phyloP scores from a whole-genome alignment of 2,888 invertebrate genomes.

The Drosophila colorata region DNA sequence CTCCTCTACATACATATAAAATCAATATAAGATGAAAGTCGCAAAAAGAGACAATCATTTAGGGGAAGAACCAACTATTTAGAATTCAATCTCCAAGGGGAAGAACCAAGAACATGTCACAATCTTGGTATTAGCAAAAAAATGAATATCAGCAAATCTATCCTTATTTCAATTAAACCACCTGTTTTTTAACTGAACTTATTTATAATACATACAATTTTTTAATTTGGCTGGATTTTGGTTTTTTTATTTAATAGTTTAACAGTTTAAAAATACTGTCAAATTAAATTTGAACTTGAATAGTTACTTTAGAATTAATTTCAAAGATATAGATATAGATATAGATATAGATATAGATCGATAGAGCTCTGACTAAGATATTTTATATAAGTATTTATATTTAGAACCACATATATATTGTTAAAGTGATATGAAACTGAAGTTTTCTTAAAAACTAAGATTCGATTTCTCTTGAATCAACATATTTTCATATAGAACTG shows the following conservation, averaged over 20 bases:
- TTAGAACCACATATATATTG: no score
- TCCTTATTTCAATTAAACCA: neutral
- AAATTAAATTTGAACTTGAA: no score
- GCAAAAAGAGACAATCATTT: neutral
- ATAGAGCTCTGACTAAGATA: no score
- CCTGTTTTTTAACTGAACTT: no score
- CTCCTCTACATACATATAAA: neutral
- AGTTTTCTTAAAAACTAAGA: neutral
- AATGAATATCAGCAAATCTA: neutral
- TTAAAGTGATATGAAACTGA: neutral
- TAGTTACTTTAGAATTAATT: neutral
- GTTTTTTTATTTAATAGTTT: no score
- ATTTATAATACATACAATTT: neutral
- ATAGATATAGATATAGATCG: no score
- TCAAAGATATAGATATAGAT: no score
- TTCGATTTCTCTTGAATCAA: neutral
- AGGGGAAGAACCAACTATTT: neutral
- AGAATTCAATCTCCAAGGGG: neutral
- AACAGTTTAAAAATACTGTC: no score
- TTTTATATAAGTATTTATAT: neutral
- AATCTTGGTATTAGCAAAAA: neutral
- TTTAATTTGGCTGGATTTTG: neutral
- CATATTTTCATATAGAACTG: slow-evolving; percentile 8
- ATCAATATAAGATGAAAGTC: neutral
- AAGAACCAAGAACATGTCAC: neutral